Percentiles rank a stretch among this genome's conserved stretches.
Conservation (phyloP, 2,888 invertebrate species). For the Erpobdella octoculata region DNA sequence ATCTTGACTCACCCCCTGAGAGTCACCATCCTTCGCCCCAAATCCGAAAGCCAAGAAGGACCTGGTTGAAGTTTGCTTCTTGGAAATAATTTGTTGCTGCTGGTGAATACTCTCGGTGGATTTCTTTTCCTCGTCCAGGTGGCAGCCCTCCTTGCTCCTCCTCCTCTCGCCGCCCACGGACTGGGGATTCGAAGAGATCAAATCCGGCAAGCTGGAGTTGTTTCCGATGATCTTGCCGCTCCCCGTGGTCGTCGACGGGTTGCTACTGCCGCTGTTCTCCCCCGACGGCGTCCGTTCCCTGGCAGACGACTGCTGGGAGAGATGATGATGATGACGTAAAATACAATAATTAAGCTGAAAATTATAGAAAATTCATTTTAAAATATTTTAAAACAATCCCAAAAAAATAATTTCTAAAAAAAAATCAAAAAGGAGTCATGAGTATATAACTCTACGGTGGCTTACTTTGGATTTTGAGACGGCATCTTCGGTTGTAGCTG, state of each 20-base stretch:
- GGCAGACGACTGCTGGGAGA: not conserved
- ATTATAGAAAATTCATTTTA: no score
- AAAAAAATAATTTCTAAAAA: no score
- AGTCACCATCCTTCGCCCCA: conserved; percentile 53
- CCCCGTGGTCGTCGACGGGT: not conserved
- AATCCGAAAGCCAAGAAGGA: conserved; percentile 75
- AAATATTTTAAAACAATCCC: no score
- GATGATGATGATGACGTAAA: no score
- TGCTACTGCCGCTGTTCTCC: not conserved
- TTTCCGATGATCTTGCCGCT: not conserved
- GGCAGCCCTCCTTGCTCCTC: not conserved
- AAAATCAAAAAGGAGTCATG: no score
- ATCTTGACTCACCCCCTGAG: no score
- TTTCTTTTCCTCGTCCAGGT: no score
- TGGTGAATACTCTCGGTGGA: conserved; percentile 68
- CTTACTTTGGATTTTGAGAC: conserved; percentile 1
- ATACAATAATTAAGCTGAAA: no score
- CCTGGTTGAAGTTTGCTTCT: conserved; percentile 21
- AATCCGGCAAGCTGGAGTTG: conserved; percentile 19
- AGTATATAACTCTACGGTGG: not conserved
- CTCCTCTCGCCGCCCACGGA: not conserved
- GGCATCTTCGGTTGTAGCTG: not conserved
- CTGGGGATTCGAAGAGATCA: not conserved
- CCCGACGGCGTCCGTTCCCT: conserved; percentile 5
- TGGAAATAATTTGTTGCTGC: conserved; percentile 53